Conservation (phyloP, 2,888 invertebrate genomes). For the Gymnosoma rotundatum region DNA sequence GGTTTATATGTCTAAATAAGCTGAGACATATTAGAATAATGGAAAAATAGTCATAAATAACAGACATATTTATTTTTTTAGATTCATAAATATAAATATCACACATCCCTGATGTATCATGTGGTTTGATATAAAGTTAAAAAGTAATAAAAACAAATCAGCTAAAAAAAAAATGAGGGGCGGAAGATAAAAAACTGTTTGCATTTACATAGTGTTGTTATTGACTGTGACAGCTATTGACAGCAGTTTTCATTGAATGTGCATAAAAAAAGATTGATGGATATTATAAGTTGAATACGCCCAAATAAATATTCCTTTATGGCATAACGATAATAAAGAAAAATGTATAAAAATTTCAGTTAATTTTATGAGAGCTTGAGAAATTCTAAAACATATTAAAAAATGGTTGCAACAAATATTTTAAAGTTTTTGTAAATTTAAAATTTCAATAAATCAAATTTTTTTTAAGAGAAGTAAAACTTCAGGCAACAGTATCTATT, state of each 20-base stretch:
- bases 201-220: conserved; percentile 33
- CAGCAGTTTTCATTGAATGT: conserved; percentile 27
- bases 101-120: conserved; percentile 8
- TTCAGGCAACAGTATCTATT: too few relatives aligned
- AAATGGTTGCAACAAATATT: too few relatives aligned
- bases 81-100: conserved; percentile 15
- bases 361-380: too few relatives aligned
- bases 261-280: conserved; percentile 45
- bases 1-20: conserved; percentile 47
- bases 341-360: neutral
- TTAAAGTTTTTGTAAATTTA: too few relatives aligned
- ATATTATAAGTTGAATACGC: neutral
- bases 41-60: conserved; percentile 52
- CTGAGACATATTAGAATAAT: conserved; percentile 10
- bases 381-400: too few relatives aligned
- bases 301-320: neutral
- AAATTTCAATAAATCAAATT: too few relatives aligned
- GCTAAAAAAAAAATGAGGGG: neutral
- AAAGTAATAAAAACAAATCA: conserved; percentile 25
- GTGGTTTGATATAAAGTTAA: neutral
- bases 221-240: conserved; percentile 52
- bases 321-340: neutral
- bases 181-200: neutral
- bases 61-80: conserved; percentile 36
- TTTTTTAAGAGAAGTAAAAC: too few relatives aligned